These are phyloP conservation scores for Scarus forsteni DNA, from an alignment of 2,797 vertebrate genomes.

Conservation along the genomic window DNA sequence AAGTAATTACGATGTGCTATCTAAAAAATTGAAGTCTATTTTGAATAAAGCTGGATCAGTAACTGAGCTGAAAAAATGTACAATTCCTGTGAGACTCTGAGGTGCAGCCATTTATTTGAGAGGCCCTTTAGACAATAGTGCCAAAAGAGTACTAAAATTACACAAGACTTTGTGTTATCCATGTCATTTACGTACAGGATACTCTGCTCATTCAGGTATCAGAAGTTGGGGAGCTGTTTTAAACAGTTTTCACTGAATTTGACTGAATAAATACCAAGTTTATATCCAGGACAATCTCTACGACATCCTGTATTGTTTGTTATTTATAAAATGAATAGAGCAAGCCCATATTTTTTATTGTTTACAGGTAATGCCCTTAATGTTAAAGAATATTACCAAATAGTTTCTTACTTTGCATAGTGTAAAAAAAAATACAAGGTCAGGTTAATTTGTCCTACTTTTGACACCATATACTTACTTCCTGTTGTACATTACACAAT, in stretches of 20 bases:
- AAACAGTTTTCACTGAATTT: not conserved
- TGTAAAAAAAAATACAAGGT: too few relatives aligned
- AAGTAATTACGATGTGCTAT: slow-evolving; percentile 54
- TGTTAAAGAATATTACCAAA: too few relatives aligned
- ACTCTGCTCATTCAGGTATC: slow-evolving; percentile 1
- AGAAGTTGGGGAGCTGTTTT: not conserved
- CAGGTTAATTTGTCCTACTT: too few relatives aligned
- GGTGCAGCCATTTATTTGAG: slow-evolving; percentile 36
- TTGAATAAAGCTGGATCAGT: slow-evolving; percentile 34
- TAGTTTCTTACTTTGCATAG: too few relatives aligned
- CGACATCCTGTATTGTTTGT: not conserved
- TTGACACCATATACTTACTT: too few relatives aligned
- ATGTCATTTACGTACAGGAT: slow-evolving; percentile 1
- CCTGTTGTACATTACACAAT: too few relatives aligned
- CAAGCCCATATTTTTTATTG: too few relatives aligned
- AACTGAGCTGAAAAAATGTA: slow-evolving; percentile 9
- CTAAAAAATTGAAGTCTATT: slow-evolving; percentile 34
- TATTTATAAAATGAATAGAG: not conserved
- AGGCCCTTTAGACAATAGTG: slow-evolving; percentile 14
- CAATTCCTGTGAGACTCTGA: slow-evolving; percentile 23
- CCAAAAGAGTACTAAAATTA: slow-evolving; percentile 3
- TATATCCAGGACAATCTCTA: slow-evolving; percentile 1
- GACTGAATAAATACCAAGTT: not conserved
- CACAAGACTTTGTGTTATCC: not conserved
- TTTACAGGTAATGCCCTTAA: too few relatives aligned